phyloP scores from a whole-genome alignment of 2,113 vertebrate species.

The Trinectes maculatus region DNA sequence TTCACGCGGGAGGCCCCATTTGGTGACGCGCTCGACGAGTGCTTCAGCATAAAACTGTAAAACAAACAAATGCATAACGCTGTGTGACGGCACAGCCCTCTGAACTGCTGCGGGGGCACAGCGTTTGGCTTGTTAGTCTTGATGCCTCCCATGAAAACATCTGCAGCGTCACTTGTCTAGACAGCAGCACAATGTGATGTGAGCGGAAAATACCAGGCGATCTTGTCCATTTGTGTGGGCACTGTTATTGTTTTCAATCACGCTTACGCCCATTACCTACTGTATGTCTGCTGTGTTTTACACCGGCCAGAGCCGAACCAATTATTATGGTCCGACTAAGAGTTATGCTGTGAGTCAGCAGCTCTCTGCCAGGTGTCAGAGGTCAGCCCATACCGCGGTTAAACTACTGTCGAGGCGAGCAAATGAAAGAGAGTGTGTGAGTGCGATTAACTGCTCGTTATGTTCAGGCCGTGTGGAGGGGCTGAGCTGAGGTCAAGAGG shows the following conservation, averaged over 20 bases:
- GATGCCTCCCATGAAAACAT: constrained; percentile 36
- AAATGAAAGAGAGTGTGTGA: constrained; percentile 48
- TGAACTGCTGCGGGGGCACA: neutral
- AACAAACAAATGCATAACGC: constrained; percentile 29
- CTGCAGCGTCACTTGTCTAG: constrained; percentile 25
- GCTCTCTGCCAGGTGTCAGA: constrained; percentile 64
- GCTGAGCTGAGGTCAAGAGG: constrained; percentile 58
- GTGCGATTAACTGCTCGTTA: constrained; percentile 77
- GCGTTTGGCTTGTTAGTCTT: constrained; percentile 21
- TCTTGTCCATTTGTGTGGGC: constrained; percentile 10
- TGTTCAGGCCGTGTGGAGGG: constrained; percentile 51
- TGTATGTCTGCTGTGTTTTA: constrained; percentile 53
- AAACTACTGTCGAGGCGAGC: constrained; percentile 56
- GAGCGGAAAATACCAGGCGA: constrained; percentile 10
- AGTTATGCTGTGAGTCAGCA: constrained; percentile 77
- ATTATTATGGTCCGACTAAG: constrained; percentile 69
- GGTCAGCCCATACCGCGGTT: constrained; percentile 67
- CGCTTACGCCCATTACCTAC: constrained; percentile 29
- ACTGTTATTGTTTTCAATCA: constrained; percentile 48
- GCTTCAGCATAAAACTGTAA: constrained; percentile 18
- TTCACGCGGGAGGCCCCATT: constrained; percentile 54
- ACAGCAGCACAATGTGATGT: constrained; percentile 20
- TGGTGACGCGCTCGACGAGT: constrained; percentile 37
- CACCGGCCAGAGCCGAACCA: constrained; percentile 54
- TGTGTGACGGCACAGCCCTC: neutral